Evolutionary conservation across 2,888 invertebrate species (phyloP), one percentile per base, ranked within the genome.

Genomic region (Agonopterix arenella): DNA sequence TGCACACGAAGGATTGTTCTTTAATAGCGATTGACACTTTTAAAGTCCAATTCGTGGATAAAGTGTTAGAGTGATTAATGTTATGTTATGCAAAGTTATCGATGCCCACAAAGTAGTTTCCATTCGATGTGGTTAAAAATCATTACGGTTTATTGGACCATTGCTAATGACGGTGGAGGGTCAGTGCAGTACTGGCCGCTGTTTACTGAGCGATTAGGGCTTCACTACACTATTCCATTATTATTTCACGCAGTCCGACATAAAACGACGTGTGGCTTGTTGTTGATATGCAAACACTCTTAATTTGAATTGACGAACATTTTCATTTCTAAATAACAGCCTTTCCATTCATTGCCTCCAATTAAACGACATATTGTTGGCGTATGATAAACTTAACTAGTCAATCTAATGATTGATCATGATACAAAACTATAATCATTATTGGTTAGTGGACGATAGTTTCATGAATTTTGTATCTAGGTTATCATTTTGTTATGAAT

Each of bases 131-230:
- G 46, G 51, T 53, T 46, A 50, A 37, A 28, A 59, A 48, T 56
- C 47, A 56, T 56, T 51, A 59, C 42, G 42, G 54, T 51, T 51
- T 53, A 56, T 49, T 48, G 49, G 54, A 46, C 38, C 53, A 46
- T 45, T 44, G 51, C 48, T 50, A 54, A 54, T 53, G 54, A 45
- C 51, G 37, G 50, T 40, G 41, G 43, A 45, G 41, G 28, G 48
- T 10, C 18, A 28, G 8, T 18, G 45, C 44, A 43, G 46, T 28
- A 8, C 40, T 38, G 41, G 40, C 41, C 18, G 7, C 40, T 57
- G 50, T 57, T 60, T 56, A 50, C 51, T 48, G 41, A 48, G 42
- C 52, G 51, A 58, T 60, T 56, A 56, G 52, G 46, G 52, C 46
- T 48, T 43, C 44, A 18, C 45, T 48, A 52, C 50, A 36, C 45